phyloP scores from a whole-genome alignment of 2,888 invertebrate genomes.

The Dioctria linearis region DNA sequence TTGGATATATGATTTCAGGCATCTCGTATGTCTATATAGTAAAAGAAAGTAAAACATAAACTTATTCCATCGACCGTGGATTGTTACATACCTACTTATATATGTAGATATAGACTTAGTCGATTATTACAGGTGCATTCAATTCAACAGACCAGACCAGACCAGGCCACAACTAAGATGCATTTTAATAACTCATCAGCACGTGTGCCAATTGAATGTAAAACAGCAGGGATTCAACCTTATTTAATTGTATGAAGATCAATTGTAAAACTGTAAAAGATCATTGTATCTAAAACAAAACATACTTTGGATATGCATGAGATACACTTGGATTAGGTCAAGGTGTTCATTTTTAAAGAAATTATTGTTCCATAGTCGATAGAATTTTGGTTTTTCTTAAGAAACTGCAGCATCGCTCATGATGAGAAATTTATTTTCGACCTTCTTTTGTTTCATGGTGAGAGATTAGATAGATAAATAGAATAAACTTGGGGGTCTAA shows the following conservation, averaged over 20 bases:
- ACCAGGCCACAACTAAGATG: not conserved
- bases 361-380: conserved; percentile 25
- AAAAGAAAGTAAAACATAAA: conserved; percentile 23
- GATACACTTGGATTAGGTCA: conserved; percentile 32
- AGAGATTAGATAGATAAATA: no score
- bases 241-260: not conserved
- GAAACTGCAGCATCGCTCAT: not conserved
- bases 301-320: conserved; percentile 8
- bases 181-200: conserved; percentile 36
- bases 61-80: no score
- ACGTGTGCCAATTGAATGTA: conserved; percentile 50
- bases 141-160: no score
- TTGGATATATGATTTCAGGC: conserved; percentile 5
- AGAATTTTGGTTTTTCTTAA: conserved; percentile 10
- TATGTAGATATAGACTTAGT: no score
- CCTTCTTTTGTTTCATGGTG: conserved; percentile 34
- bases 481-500: no score
- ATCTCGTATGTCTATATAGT: conserved; percentile 16
- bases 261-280: not conserved
- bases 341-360: conserved; percentile 35
- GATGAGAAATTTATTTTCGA: conserved; percentile 22
- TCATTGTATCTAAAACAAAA: not conserved
- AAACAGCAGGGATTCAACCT: conserved; percentile 35
- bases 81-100: no score
- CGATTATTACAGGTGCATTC: no score